phyloP scores from a whole-genome alignment of 2,113 vertebrate species.

The Oreotrochilus melanogaster region DNA sequence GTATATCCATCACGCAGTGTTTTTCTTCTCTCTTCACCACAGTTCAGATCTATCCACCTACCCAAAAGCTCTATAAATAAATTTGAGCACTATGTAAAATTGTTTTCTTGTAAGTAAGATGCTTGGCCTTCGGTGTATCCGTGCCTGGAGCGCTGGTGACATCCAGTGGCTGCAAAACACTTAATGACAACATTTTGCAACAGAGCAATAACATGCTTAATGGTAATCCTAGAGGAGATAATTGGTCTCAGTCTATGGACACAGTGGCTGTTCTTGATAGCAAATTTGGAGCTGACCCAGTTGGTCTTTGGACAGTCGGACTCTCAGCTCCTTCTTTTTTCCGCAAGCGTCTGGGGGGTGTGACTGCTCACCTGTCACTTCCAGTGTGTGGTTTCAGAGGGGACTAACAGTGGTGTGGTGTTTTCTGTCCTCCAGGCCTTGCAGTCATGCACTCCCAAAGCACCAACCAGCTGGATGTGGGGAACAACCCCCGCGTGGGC shows the following conservation, averaged over 20 bases:
- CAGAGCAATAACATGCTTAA: not conserved
- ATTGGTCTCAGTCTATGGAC: accelerated
- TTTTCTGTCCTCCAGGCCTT: slow-evolving; percentile 80
- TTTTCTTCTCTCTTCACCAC: slow-evolving; percentile 10
- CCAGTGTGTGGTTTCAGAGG: accelerated
- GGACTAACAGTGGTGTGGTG: accelerated
- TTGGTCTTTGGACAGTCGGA: not conserved
- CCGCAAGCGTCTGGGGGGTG: not conserved
- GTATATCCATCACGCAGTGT: not conserved
- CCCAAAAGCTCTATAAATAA: slow-evolving; percentile 61
- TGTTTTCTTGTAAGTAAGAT: slow-evolving; percentile 52
- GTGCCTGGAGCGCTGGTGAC: slow-evolving; percentile 13
- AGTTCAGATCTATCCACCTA: slow-evolving; percentile 23
- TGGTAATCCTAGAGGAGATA: not conserved
- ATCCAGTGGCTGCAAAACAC: slow-evolving; percentile 59
- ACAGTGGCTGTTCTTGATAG: not conserved
- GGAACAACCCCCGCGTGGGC: slow-evolving; percentile 97
- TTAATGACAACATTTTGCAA: not conserved
- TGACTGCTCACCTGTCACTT: accelerated
- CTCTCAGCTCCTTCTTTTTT: not conserved
- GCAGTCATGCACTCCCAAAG: slow-evolving; percentile 98
- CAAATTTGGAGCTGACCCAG: not conserved
- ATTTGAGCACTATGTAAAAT: not conserved
- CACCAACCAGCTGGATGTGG: slow-evolving; percentile 96
- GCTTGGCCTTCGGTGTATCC: not conserved